Percentiles rank a stretch among this genome's conserved stretches.
Evolutionary conservation across 2,797 vertebrate species (phyloP).

Genomic region (Sylvilagus floridanus): DNA sequence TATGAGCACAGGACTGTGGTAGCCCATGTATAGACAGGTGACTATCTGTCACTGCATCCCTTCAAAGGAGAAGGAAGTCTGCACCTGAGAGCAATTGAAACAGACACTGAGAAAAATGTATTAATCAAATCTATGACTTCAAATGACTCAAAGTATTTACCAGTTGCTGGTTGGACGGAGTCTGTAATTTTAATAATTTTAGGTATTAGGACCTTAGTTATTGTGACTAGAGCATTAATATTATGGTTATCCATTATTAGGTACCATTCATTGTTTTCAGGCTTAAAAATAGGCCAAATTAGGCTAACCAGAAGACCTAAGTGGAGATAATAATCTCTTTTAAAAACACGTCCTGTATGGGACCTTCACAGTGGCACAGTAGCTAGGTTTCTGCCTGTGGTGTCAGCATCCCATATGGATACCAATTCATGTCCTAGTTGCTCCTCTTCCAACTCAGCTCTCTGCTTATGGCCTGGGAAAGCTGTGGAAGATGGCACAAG

Average conservation of each 20-base stretch:
- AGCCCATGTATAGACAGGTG: background rate
- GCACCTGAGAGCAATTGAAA: background rate
- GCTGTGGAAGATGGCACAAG: no score
- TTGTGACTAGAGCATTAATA: background rate
- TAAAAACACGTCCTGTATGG: background rate
- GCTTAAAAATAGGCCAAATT: background rate
- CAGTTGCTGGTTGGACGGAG: background rate
- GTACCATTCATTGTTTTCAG: background rate
- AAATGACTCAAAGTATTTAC: constrained; percentile 5
- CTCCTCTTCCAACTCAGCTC: no score
- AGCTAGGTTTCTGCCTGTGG: no score
- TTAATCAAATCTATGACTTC: background rate
- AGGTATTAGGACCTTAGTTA: background rate
- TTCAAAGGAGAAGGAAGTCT: background rate
- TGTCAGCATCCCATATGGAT: no score
- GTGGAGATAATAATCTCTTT: background rate
- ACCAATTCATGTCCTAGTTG: no score
- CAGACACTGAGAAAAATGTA: background rate
- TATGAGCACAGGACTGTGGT: background rate
- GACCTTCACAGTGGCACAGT: no score
- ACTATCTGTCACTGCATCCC: background rate
- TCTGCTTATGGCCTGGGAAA: no score
- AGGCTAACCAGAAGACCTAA: background rate
- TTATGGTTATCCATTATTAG: background rate
- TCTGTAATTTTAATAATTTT: constrained; percentile 22